phyloP scores from a whole-genome alignment of 2,797 vertebrate genomes.

The Pseudochirops cupreus region DNA sequence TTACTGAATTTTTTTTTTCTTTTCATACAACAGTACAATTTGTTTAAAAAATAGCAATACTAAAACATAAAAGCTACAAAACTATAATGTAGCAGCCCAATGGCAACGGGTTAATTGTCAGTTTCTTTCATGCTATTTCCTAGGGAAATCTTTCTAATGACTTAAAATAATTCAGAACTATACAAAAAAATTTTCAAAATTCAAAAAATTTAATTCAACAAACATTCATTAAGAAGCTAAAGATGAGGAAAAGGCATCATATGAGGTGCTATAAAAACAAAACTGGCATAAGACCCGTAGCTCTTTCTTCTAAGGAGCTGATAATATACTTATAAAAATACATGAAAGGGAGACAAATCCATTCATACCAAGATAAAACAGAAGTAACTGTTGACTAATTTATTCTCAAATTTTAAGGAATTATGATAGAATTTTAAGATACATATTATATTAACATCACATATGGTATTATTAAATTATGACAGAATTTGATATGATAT shows the following conservation, averaged over 20 bases:
- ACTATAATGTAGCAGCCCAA: not conserved
- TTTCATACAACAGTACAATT: conserved; percentile 33
- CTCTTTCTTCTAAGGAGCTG: not conserved
- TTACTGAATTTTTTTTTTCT: conserved; percentile 12
- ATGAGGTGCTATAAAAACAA: not conserved
- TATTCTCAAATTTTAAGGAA: not conserved
- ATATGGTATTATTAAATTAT: not conserved
- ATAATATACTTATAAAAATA: not conserved
- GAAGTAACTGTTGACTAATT: not conserved
- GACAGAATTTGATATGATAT: not conserved
- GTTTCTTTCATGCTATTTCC: not conserved
- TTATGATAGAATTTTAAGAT: not conserved
- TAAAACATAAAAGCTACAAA: not conserved
- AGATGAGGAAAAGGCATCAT: not conserved
- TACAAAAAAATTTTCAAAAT: not conserved
- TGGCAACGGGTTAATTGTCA: not conserved
- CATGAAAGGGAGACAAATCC: not conserved
- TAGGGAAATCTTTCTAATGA: not conserved
- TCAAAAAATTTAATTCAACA: not conserved
- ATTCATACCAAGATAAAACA: not conserved
- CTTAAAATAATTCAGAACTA: not conserved
- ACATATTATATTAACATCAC: not conserved
- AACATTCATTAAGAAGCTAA: not conserved
- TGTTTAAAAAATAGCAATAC: conserved; percentile 32
- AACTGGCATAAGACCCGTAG: not conserved